Base-by-base conservation (phyloP, 2,797 vertebrate species). In the Clarias laeviceps region DNA sequence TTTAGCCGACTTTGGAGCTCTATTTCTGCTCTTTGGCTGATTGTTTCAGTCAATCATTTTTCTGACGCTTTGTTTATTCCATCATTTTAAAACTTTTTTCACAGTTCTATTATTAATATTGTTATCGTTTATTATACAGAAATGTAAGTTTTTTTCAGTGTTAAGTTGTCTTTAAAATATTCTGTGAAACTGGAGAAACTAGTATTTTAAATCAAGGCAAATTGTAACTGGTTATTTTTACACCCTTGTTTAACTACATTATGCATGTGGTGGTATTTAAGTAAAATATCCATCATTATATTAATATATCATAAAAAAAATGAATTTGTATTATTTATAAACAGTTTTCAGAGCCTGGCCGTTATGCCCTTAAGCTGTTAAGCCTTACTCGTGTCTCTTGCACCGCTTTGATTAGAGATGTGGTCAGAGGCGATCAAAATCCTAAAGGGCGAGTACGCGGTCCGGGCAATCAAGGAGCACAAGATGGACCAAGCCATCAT, bases 401-500 rank as follows among this genome's bases (percentile, higher is more conserved):
- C 12, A 45, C 9, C 9, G 9, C 32, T 64, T 64, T 64, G 34
- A 5, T 74, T 90, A 99, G 98, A 99, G 94, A 98, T 98, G 97
- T 99, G 97, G 97, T 99, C 98, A 0, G 98, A 99, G 92, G 98
- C 98, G 59, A 96, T 98, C 91, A 99, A 99, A 92, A 90, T 99
- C 83, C 94, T 99, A 61, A 99, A 99, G 91, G 98, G 98, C n/a
- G 98, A 99, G 90, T 99, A 99, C 82, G 84, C 95, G 0, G 92
- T 98, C 81, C 95, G 95, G 1, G 98, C 98, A 84, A 97, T 99
- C 89, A 98, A 97, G 90, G 98, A 99, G 57, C 98, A 99, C 92
- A 99, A 99, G 93, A 99, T 99, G 98, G 98, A 99, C 91, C 98
- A 99, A 93, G 98, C 98, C 74, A 99, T 99, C 87, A 89, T 99